Base-by-base conservation (phyloP, 2,113 vertebrate species). In the Ceyx melanurus region DNA sequence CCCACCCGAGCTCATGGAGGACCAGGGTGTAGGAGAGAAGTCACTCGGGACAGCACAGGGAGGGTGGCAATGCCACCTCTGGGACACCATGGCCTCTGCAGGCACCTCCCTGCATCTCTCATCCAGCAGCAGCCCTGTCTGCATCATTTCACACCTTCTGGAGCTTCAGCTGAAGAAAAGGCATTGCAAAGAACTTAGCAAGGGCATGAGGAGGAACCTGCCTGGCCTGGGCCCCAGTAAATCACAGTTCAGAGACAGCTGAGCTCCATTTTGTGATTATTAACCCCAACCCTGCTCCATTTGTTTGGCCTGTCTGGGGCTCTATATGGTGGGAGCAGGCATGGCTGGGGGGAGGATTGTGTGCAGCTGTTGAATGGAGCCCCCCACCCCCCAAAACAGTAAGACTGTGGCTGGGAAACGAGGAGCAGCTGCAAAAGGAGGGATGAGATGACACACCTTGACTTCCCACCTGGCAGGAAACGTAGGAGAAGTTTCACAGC, bases 351-450 rank as follows among this genome's bases (percentile, higher is more conserved):
- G 80, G 73, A n/a, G 80, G 37, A 64, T 71, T 62, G 62, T 54
- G 40, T 92, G 95, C 92, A 96, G 96, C 89, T 96, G 94, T 46
- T 79, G 18, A 45, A 58, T 21, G 1, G 19, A 67, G 42, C 5
- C 42, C 31, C 13, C 16, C 40, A 54, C 35, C 62, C 29, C 23
- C 42, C 42, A 67, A 68, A 93, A 90, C 92, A 93, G 92, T 93
- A 94, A 90, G 35, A 7, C 13, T 11, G 21, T 17, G 71, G 75
- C 46, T 90, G 92, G 88, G 54, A 93, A 96, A 96, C 89, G 85
- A 96, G 80, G 83, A 96, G 92, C 96, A 97, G 96, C 96, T 96
- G 94, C 68, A 86, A 88, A 86, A 81, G 77, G 90, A 95, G 92
- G 89, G 79, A 85, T 60, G 89, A 71, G 91, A 71, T 89, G 71